Conservation (phyloP, 2,888 invertebrate genomes). For the Lasioglossum malachurum region DNA sequence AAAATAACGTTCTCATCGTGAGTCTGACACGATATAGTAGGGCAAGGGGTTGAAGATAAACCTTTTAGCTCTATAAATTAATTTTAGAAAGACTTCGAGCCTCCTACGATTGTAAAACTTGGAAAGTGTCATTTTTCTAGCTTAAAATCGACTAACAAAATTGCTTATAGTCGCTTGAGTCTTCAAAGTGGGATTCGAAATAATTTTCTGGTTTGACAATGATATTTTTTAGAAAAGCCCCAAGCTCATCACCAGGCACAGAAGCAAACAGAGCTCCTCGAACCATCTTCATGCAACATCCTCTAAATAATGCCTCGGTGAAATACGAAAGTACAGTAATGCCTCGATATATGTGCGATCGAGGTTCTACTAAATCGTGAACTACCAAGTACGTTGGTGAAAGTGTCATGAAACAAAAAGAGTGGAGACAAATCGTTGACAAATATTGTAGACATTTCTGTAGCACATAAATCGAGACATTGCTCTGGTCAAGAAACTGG, state of each 20-base stretch:
- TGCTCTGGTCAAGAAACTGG: neutral
- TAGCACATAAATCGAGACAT: neutral
- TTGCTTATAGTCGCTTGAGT: neutral
- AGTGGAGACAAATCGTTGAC: neutral
- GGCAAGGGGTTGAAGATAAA: neutral
- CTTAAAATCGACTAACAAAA: neutral
- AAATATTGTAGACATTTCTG: neutral
- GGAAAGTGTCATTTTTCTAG: neutral
- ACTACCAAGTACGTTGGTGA: too few species aligned
- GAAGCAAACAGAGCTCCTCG: neutral
- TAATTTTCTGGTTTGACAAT: neutral
- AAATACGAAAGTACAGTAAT: neutral
- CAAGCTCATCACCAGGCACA: neutral
- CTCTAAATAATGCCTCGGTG: neutral
- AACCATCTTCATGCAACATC: slow-evolving; percentile 31
- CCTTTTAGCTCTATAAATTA: neutral
- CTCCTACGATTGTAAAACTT: neutral
- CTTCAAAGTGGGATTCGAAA: neutral
- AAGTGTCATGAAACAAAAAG: too few species aligned
- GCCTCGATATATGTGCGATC: neutral
- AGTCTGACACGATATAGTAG: too few species aligned
- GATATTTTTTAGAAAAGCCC: neutral
- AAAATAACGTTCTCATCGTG: too few species aligned
- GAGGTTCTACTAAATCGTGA: neutral
- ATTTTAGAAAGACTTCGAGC: neutral